Evolutionary conservation across 1,140 invertebrate species (phyloP).

Genomic region (Danaus melanippus): DNA sequence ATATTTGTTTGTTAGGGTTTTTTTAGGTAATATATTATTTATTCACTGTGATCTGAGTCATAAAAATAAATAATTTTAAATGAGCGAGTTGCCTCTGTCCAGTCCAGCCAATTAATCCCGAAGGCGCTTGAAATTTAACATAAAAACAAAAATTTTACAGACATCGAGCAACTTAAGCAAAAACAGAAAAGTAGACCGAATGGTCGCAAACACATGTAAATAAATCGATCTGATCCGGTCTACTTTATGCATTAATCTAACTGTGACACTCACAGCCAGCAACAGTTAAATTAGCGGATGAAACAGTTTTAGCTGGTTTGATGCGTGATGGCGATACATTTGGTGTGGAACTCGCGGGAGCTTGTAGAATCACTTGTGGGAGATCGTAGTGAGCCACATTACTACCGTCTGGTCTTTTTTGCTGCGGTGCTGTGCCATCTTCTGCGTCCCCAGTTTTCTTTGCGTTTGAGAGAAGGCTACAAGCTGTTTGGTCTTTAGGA

Average conservation of each 20-base stretch:
- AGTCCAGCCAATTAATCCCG: conserved; percentile 24
- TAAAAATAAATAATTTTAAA: conserved; percentile 12
- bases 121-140: conserved; percentile 12
- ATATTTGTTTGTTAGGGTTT: no score
- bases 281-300: conserved; percentile 76
- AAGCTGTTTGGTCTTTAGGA: conserved; percentile 62
- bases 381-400: conserved; percentile 67
- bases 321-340: conserved; percentile 75
- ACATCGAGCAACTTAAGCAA: conserved; percentile 50
- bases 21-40: not conserved
- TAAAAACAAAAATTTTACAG: conserved; percentile 25
- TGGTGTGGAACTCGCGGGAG: conserved; percentile 76
- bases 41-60: conserved; percentile 18
- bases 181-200: conserved; percentile 47
- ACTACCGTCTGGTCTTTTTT: conserved; percentile 72
- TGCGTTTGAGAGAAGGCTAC: conserved; percentile 55
- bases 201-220: conserved; percentile 17
- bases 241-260: conserved; percentile 45
- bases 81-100: conserved; percentile 35
- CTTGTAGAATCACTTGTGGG: conserved; percentile 83
- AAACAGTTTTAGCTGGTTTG: conserved; percentile 58
- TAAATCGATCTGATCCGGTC: conserved; percentile 36
- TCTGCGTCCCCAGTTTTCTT: conserved; percentile 49
- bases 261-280: conserved; percentile 82
- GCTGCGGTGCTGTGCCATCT: conserved; percentile 56